Evolutionary conservation across 2,797 vertebrate genomes (phyloP), one percentile per base, ranked within the genome.

Genomic region (Oreortyx pictus): DNA sequence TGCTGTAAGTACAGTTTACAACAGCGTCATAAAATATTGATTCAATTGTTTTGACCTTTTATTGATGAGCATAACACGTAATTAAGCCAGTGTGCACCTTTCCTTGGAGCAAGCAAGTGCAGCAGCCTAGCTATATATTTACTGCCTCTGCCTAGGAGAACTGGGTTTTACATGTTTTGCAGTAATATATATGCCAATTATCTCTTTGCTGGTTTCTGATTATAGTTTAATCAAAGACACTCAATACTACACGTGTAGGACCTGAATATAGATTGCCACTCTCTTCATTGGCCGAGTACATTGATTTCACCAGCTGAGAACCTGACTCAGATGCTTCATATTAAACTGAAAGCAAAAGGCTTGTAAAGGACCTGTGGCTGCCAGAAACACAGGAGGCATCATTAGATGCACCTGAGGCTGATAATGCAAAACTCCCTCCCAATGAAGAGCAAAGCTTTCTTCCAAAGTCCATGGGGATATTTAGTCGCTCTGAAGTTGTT

Each of bases 41-140:
- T 91, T 95, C 62, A 94, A 85, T 79, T 89, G 86, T 86, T 95
- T 94, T 91, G 73, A 94, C 86, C 90, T 93, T 91, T 85, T 88
- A 91, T 94, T 85, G 56, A 94, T 91, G 0, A 1, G 59, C 47
- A 1, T 46, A 96, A 82, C 87, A 64, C 11, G 52, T 88, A 86
- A 96, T 96, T 93, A 95, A 96, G 64, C 57, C 85, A 75, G 23
- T 7, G 16, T 76, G 67, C 39, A 89, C 64, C 73, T 93, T 88
- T 86, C 35, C 65, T 56, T 27, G 31, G 57, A 86, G 74, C 66
- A 76, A 84, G 66, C 3, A 62, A 77, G 54, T 19, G 54, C 59
- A 84, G 13, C 49, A 89, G 73, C 46, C 44, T 74, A n/a, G 64
- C 56, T 65, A 72, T 62, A 70, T n/a, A 60, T 92, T 91, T 72